phyloP scores from a whole-genome alignment of 2,888 invertebrate genomes.

The Chrysolina oricalcia region DNA sequence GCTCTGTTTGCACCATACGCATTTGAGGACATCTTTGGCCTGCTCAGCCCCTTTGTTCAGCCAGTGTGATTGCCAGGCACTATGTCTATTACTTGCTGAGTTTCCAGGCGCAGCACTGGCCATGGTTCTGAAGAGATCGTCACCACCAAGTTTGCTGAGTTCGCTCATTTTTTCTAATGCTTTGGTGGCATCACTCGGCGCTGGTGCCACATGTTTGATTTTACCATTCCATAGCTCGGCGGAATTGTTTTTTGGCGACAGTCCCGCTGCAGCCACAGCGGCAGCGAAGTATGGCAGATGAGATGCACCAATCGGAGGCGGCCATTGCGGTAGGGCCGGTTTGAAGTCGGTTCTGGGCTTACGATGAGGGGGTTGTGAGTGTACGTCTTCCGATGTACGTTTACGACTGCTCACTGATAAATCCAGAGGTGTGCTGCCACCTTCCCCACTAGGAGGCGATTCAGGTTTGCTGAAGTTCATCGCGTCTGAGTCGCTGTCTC shows the following conservation, averaged over 20 bases:
- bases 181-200: constrained; percentile 88
- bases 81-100: constrained; percentile 81
- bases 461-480: constrained; percentile 82
- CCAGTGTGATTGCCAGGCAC: constrained; percentile 99
- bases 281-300: constrained; percentile 87
- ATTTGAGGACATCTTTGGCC: constrained; percentile 96
- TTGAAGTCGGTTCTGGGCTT: constrained; percentile 81
- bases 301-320: constrained; percentile 83
- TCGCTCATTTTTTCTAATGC: constrained; percentile 94
- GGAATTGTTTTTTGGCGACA: constrained; percentile 81
- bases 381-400: constrained; percentile 77
- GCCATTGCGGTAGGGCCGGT: constrained; percentile 80
- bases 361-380: constrained; percentile 78
- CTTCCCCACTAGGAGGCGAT: constrained; percentile 74
- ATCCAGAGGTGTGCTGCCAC: constrained; percentile 82
- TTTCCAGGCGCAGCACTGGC: constrained; percentile 74
- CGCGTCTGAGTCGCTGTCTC: constrained; percentile 78
- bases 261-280: constrained; percentile 80
- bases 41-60: constrained; percentile 95
- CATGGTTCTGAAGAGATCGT: constrained; percentile 81
- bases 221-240: constrained; percentile 84
- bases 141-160: constrained; percentile 88
- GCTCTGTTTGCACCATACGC: constrained; percentile 98
- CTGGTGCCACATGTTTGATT: constrained; percentile 79
- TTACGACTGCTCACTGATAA: constrained; percentile 86